Evolutionary conservation across 2,888 invertebrate species (phyloP).

Genomic region (Leptinotarsa tumamoca): DNA sequence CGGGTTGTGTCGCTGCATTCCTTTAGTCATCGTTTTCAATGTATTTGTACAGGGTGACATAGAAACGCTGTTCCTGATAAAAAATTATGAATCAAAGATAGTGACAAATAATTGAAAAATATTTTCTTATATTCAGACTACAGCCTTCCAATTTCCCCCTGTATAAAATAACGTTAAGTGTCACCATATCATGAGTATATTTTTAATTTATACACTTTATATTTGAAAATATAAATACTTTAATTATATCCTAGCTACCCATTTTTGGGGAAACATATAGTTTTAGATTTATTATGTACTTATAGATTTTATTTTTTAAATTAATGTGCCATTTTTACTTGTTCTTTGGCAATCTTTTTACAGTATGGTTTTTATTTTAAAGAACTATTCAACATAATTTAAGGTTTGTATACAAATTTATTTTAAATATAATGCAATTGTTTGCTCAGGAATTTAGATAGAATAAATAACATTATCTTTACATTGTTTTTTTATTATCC

Average conservation of each 20-base stretch:
- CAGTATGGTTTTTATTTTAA: constrained; percentile 42
- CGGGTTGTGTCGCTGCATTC: constrained; percentile 54
- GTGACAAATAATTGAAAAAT: background rate
- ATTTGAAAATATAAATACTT: constrained; percentile 22
- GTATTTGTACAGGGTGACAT: constrained; percentile 39
- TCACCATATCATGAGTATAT: constrained; percentile 32
- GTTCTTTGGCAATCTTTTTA: constrained; percentile 46
- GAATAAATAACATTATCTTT: constrained; percentile 47
- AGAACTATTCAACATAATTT: constrained; percentile 50
- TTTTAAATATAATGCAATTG: constrained; percentile 58
- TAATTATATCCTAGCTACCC: constrained; percentile 35
- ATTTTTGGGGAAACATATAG: constrained; percentile 34
- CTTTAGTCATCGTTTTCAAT: constrained; percentile 44
- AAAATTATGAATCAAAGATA: background rate
- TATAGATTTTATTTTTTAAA: constrained; percentile 41
- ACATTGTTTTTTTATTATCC: constrained; percentile 21
- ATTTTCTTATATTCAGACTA: background rate
- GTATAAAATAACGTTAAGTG: constrained; percentile 32
- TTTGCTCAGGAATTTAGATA: constrained; percentile 64
- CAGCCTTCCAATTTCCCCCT: constrained; percentile 33
- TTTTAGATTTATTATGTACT: constrained; percentile 44
- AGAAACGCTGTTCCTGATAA: constrained; percentile 20
- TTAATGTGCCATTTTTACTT: constrained; percentile 53
- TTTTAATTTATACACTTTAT: constrained; percentile 23
- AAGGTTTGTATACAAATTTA: constrained; percentile 52